Percentiles rank a stretch among this genome's conserved stretches.
Conservation (phyloP, 2,113 vertebrate species). For the Platysternon megacephalum region DNA sequence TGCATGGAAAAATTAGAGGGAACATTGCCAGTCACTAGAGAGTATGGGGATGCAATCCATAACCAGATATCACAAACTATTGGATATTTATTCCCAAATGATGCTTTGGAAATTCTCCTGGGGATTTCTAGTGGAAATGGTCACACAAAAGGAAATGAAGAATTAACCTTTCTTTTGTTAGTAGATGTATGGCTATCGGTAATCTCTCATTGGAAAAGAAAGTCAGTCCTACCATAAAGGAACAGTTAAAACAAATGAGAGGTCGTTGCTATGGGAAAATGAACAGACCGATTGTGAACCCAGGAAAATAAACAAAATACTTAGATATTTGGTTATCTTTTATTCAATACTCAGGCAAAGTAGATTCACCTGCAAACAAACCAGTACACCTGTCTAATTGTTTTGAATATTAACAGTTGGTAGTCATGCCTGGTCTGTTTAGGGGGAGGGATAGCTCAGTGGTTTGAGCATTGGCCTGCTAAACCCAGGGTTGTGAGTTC, state of each 20-base stretch:
- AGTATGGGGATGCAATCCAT: background rate
- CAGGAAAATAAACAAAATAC: background rate
- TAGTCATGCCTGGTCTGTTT: background rate
- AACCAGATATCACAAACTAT: background rate
- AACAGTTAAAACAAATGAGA: background rate
- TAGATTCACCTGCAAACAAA: background rate
- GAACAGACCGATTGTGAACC: background rate
- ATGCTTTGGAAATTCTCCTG: background rate
- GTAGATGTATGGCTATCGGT: background rate
- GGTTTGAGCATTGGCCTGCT: no score
- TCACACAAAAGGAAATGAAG: background rate
- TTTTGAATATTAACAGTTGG: background rate
- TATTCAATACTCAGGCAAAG: background rate
- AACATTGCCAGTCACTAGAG: background rate
- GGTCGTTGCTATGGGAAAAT: background rate
- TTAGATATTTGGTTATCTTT: background rate
- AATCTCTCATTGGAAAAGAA: background rate
- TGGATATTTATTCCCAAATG: background rate
- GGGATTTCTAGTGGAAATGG: background rate
- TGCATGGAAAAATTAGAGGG: no score
- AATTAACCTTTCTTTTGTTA: background rate
- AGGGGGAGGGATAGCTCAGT: no score
- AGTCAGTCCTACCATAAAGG: background rate
- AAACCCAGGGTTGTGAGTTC: no score
- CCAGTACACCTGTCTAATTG: background rate